phyloP scores from a whole-genome alignment of 2,888 invertebrate species.

The Hypercompe scribonia region DNA sequence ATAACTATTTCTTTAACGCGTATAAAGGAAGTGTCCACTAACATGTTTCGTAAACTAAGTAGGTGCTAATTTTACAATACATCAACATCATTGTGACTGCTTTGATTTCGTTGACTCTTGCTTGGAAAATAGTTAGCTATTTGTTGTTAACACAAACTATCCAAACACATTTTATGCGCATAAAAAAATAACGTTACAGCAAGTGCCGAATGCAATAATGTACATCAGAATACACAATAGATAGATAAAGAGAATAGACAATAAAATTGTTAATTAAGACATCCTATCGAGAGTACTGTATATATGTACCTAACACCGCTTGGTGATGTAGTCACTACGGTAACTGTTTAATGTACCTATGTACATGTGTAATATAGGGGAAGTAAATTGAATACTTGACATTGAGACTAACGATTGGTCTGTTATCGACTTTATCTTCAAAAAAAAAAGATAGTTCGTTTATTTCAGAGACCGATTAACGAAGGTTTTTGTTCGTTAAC shows the following conservation, averaged over 20 bases:
- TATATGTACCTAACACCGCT: neutral
- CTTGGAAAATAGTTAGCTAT: constrained; percentile 17
- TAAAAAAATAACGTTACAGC: neutral
- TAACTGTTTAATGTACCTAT: neutral
- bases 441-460: neutral
- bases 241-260: neutral
- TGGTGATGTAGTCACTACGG: neutral
- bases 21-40: constrained; percentile 61
- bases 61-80: constrained; percentile 41
- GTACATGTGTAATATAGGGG: neutral
- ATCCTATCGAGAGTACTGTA: neutral
- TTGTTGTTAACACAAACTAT: constrained; percentile 1
- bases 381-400: constrained; percentile 9
- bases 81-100: constrained; percentile 40
- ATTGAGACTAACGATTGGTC: constrained; percentile 2
- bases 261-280: neutral
- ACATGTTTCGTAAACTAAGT: constrained; percentile 58
- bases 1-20: constrained; percentile 31
- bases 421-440: neutral
- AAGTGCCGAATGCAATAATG: neutral
- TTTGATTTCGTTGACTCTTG: constrained; percentile 31
- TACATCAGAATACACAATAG: neutral
- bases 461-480: neutral
- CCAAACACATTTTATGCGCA: neutral
- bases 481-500: neutral